Evolutionary conservation across 2,113 vertebrate genomes (phyloP).

Genomic region (Mugil cephalus): DNA sequence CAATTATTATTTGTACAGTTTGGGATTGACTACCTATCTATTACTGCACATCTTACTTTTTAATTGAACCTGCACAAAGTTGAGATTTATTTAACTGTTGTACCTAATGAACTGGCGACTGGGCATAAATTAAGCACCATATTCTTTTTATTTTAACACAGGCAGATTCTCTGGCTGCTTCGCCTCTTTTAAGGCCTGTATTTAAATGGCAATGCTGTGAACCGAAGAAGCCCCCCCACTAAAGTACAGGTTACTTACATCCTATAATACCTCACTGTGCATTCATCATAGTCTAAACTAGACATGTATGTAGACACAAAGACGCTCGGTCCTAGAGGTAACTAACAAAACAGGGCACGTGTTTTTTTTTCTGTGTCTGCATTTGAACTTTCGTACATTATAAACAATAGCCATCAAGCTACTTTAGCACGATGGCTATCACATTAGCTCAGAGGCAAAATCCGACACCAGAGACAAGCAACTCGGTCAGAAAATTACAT

Average conservation of each 20-base stretch:
- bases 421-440: constrained; percentile 59
- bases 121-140: no score
- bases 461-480: constrained; percentile 22
- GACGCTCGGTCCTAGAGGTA: neutral
- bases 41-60: no score
- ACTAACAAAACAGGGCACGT: neutral
- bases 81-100: no score
- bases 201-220: neutral
- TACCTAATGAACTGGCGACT: no score
- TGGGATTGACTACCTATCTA: no score
- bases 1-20: no score
- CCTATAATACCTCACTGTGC: neutral
- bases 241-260: neutral
- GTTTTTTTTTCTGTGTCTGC: no score
- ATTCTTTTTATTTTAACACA: no score
- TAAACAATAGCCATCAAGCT: constrained; percentile 16
- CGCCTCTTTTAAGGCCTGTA: no score
- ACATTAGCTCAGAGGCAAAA: constrained; percentile 27
- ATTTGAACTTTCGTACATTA: neutral
- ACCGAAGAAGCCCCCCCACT: neutral
- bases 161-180: no score
- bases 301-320: neutral
- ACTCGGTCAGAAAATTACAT: constrained; percentile 18
- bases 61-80: no score
- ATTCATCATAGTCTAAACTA: neutral